A percentile compares a stretch with the other conserved stretches of the same genome.
These are phyloP conservation scores for Sebastes variabilis DNA, from an alignment of 2,797 vertebrate species.

Conservation along the genomic window DNA sequence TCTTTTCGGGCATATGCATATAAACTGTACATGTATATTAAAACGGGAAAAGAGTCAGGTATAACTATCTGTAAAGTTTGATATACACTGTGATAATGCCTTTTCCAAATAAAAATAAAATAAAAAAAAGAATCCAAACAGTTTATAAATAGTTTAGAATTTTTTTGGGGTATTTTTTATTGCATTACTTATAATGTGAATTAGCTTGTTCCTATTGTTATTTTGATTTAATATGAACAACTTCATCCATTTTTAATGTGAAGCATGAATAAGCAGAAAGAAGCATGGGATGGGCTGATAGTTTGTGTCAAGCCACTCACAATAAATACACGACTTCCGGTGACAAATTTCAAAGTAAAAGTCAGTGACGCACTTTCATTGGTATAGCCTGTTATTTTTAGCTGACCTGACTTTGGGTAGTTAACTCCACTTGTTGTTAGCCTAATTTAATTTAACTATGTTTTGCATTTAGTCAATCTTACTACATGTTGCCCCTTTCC, in stretches of 20 bases:
- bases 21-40: no score
- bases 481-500: not conserved
- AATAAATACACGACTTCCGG: slow-evolving; percentile 10
- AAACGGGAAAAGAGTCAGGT: no score
- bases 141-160: not conserved
- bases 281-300: slow-evolving; percentile 43
- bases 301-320: not conserved
- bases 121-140: not conserved
- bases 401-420: fast-evolving
- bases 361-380: not conserved
- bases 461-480: not conserved
- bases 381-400: fast-evolving
- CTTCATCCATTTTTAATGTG: slow-evolving; percentile 21
- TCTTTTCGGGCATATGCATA: no score
- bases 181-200: not conserved
- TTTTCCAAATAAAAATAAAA: no score
- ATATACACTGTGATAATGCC: no score
- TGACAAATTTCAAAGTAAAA: slow-evolving; percentile 31
- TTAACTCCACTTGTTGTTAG: fast-evolving
- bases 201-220: not conserved
- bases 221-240: not conserved
- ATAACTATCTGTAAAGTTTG: no score
- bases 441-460: fast-evolving
- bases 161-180: not conserved
- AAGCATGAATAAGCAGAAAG: slow-evolving; percentile 75